Conservation (phyloP, 2,113 vertebrate species). For the Climacteris rufus region DNA sequence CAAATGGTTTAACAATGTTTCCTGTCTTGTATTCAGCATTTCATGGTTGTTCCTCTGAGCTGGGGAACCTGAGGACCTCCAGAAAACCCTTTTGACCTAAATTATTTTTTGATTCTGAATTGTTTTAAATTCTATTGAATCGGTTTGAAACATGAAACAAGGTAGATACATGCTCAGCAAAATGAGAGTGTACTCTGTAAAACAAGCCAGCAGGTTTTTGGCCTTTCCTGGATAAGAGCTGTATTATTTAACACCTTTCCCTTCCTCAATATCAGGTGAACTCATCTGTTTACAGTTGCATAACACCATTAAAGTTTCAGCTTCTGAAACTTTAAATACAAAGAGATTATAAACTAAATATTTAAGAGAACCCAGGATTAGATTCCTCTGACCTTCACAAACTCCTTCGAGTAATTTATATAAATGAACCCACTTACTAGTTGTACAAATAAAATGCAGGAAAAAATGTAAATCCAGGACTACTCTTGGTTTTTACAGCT, state of each 20-base stretch:
- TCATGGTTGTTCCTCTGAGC: neutral
- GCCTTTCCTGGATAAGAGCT: neutral
- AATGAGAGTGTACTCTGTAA: neutral
- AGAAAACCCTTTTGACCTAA: neutral
- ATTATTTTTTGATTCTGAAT: neutral
- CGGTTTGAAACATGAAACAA: neutral
- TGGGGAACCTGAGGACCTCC: neutral
- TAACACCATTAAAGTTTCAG: slow-evolving; percentile 60
- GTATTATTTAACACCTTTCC: neutral
- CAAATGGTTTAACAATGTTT: neutral
- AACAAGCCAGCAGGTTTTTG: neutral
- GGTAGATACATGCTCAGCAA: neutral
- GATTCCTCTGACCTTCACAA: slow-evolving; percentile 37
- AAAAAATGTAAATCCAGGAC: neutral
- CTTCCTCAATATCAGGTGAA: neutral
- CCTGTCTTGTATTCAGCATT: neutral
- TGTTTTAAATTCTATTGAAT: neutral
- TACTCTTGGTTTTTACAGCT: neutral
- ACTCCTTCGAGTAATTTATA: slow-evolving; percentile 28
- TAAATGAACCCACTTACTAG: slow-evolving; percentile 14
- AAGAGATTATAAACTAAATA: slow-evolving; percentile 54
- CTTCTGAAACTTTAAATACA: slow-evolving; percentile 58
- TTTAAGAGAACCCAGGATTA: slow-evolving; percentile 46
- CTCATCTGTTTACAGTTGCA: slow-evolving; percentile 2
- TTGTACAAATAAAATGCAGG: neutral